A percentile compares a stretch with the other conserved stretches of the same genome.
Conservation (phyloP, 2,797 vertebrate genomes). For the Perodicticus potto region DNA sequence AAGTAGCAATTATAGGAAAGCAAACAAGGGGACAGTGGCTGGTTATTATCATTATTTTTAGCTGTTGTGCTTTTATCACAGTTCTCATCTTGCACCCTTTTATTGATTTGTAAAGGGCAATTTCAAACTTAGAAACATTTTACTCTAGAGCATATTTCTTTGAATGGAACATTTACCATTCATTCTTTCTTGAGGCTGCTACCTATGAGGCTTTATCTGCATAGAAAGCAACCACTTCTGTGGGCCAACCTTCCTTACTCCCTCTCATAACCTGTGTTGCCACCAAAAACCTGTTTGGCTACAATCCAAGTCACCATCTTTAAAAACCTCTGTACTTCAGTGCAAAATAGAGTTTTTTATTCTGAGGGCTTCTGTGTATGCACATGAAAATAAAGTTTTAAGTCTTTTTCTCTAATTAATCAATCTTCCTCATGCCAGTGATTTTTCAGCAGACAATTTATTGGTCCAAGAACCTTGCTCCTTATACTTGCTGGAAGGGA, state of each 20-base stretch:
- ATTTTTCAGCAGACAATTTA: neutral
- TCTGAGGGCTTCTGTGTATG: neutral
- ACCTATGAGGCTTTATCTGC: neutral
- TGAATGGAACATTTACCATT: neutral
- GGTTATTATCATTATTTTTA: no score
- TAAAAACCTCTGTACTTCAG: no score
- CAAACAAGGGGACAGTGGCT: no score
- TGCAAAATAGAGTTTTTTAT: no score
- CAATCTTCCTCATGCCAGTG: neutral
- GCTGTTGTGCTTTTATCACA: no score
- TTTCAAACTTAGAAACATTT: no score
- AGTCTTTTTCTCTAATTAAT: neutral
- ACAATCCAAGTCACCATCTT: no score
- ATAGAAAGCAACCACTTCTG: neutral
- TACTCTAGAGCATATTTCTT: no score
- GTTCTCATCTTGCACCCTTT: no score
- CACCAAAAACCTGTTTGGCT: no score
- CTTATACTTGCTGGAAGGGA: constrained; percentile 23
- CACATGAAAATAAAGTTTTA: neutral
- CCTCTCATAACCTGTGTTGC: neutral
- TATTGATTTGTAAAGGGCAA: no score
- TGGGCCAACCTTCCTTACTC: neutral
- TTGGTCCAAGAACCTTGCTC: neutral
- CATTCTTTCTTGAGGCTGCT: neutral
- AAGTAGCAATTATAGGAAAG: no score